Evolutionary conservation across 1,140 invertebrate species (phyloP).

Genomic region (Archegozetes longisetosus): DNA sequence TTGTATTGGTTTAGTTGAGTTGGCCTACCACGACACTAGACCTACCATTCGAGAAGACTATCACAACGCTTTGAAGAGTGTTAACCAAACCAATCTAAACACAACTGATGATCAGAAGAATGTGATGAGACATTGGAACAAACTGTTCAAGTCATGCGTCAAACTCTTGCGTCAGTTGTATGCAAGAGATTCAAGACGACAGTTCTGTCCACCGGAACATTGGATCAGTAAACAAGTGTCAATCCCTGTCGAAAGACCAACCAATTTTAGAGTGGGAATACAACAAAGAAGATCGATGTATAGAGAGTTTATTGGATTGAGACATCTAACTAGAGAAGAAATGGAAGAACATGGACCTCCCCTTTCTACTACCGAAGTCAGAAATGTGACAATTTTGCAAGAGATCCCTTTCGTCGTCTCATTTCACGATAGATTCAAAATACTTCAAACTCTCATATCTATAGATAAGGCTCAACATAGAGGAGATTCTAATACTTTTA

Average conservation of each 20-base stretch:
- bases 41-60: slow-evolving; percentile 33
- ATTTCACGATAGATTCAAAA: slow-evolving; percentile 63
- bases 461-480: slow-evolving; percentile 53
- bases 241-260: slow-evolving; percentile 43
- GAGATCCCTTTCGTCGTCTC: slow-evolving; percentile 85
- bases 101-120: neutral
- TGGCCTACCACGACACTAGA: slow-evolving; percentile 68
- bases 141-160: slow-evolving; percentile 40
- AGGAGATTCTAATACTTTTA: slow-evolving; percentile 49
- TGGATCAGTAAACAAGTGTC: slow-evolving; percentile 55
- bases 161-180: slow-evolving; percentile 60
- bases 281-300: slow-evolving; percentile 36
- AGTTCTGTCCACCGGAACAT: slow-evolving; percentile 55
- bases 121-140: slow-evolving; percentile 21
- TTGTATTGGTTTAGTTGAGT: slow-evolving; percentile 68
- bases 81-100: slow-evolving; percentile 6
- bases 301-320: slow-evolving; percentile 42
- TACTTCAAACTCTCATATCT: slow-evolving; percentile 31
- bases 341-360: slow-evolving; percentile 55
- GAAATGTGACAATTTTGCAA: slow-evolving; percentile 67
- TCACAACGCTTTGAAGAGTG: slow-evolving; percentile 24
- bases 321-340: slow-evolving; percentile 43
- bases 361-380: slow-evolving; percentile 67
- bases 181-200: slow-evolving; percentile 53
- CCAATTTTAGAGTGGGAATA: slow-evolving; percentile 39